phyloP scores from a whole-genome alignment of 2,888 invertebrate genomes.

The Eupeodes luniger region DNA sequence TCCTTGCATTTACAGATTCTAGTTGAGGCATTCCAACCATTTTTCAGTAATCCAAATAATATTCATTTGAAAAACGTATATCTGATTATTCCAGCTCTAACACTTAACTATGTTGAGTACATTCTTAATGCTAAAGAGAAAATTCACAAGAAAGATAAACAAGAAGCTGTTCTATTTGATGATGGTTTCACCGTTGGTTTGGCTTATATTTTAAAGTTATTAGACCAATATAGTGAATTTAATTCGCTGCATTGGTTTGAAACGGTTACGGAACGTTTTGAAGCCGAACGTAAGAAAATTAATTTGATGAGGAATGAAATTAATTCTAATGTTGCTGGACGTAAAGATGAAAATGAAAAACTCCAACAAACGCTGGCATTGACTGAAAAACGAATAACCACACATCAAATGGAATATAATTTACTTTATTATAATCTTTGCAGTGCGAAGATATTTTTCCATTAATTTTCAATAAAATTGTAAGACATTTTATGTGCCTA shows the following conservation, averaged over 20 bases:
- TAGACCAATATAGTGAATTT: constrained; percentile 94
- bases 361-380: constrained; percentile 96
- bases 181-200: constrained; percentile 99
- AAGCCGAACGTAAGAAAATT: constrained; percentile 86
- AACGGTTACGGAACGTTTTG: constrained; percentile 91
- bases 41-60: constrained; percentile 93
- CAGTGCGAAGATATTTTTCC: constrained; percentile 97
- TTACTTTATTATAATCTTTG: constrained; percentile 95
- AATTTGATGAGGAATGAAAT: constrained; percentile 87
- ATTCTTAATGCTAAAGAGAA: constrained; percentile 96
- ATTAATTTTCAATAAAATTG: constrained; percentile 82
- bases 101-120: constrained; percentile 97
- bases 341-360: constrained; percentile 87
- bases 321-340: constrained; percentile 79
- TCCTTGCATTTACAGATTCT: constrained; percentile 86
- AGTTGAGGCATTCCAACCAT: constrained; percentile 95
- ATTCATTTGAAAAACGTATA: constrained; percentile 96
- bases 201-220: constrained; percentile 95
- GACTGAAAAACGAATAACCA: constrained; percentile 93
- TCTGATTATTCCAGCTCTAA: constrained; percentile 96
- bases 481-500: background rate
- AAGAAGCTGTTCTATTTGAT: constrained; percentile 96
- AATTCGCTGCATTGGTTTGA: constrained; percentile 98
- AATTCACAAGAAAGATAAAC: constrained; percentile 90
- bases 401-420: constrained; percentile 93